These are phyloP conservation scores for Parascotia fuliginaria DNA, from an alignment of 2,888 invertebrate species.

Conservation along the genomic window DNA sequence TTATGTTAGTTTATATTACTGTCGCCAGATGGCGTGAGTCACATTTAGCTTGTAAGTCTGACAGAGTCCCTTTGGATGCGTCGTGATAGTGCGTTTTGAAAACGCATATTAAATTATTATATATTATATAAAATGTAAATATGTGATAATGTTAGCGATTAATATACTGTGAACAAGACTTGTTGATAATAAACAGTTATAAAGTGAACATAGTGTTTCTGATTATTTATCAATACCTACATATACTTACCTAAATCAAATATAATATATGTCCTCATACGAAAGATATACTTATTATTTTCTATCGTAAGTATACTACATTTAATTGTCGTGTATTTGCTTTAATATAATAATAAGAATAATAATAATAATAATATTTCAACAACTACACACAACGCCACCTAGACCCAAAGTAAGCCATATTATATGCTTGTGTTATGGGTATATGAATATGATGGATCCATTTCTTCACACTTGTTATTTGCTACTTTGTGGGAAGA, in stretches of 20 bases:
- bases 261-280: no score
- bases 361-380: no score
- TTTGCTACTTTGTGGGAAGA: no score
- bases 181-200: conserved; percentile 36
- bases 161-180: conserved; percentile 28
- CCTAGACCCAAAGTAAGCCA: no score
- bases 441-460: no score
- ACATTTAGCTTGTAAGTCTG: conserved; percentile 9
- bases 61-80: conserved; percentile 11
- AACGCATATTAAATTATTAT: conserved; percentile 17
- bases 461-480: no score
- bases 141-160: conserved; percentile 38
- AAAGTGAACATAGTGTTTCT: background rate
- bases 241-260: background rate
- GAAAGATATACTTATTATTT: no score
- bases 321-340: no score
- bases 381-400: no score
- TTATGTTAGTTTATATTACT: background rate
- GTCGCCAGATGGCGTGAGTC: conserved; percentile 29
- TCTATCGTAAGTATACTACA: no score
- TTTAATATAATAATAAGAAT: no score
- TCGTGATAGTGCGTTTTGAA: conserved; percentile 26
- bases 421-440: no score
- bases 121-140: conserved; percentile 32
- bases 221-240: background rate